Evolutionary conservation across 2,797 vertebrate species (phyloP).

Genomic region (Numenius phaeopus): DNA sequence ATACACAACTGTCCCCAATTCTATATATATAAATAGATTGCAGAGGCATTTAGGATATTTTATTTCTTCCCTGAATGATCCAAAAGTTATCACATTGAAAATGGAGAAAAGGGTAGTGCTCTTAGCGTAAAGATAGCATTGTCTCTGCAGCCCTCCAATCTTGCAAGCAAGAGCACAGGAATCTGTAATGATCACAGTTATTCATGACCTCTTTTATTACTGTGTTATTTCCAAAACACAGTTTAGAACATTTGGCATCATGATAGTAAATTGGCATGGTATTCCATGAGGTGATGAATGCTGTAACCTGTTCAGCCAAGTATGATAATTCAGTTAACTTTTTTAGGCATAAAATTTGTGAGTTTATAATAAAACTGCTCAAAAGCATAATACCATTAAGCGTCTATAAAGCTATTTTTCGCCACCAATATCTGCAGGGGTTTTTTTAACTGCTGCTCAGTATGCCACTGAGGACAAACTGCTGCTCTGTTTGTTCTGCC

Average conservation of each 20-base stretch:
- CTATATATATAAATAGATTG: neutral
- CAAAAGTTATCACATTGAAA: neutral
- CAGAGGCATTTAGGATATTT: neutral
- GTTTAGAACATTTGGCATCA: neutral
- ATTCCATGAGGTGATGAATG: neutral
- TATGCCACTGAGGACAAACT: neutral
- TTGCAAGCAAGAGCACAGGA: neutral
- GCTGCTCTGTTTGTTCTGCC: slow-evolving; percentile 31
- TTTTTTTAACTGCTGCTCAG: slow-evolving; percentile 33
- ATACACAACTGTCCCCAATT: neutral
- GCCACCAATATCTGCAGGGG: neutral
- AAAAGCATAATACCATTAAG: neutral
- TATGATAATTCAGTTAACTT: slow-evolving; percentile 1
- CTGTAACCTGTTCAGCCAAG: slow-evolving; percentile 7
- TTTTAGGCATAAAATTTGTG: neutral
- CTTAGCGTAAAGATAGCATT: neutral
- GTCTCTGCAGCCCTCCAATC: neutral
- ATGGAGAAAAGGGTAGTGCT: neutral
- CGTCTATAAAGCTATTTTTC: neutral
- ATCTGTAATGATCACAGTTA: neutral
- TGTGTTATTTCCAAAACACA: slow-evolving; percentile 1
- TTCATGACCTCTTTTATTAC: neutral
- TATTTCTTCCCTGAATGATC: neutral
- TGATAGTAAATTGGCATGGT: neutral
- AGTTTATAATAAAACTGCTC: neutral